phyloP scores from a whole-genome alignment of 1,140 invertebrate species.

The Drosophila repleta region DNA sequence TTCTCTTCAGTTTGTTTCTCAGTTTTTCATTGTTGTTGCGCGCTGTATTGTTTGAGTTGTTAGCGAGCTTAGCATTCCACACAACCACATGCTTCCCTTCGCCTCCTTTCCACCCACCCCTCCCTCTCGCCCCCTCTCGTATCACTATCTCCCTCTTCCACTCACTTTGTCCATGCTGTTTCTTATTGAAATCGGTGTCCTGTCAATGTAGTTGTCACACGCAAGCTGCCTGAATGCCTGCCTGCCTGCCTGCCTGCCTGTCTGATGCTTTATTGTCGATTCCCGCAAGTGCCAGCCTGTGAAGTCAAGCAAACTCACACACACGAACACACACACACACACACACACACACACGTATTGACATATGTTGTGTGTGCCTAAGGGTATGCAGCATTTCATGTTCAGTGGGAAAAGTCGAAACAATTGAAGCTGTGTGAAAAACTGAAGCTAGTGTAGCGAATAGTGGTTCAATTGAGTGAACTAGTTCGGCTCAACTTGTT shows the following conservation, averaged over 20 bases:
- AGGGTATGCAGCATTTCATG: conserved; percentile 26
- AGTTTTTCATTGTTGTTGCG: not conserved
- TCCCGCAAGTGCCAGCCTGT: conserved; percentile 12
- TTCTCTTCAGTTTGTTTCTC: not conserved
- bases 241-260: conserved; percentile 1
- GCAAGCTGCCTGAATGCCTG: no score
- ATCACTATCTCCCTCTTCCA: not conserved
- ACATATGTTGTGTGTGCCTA: conserved; percentile 2
- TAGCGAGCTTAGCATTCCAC: conserved; percentile 20
- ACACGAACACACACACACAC: conserved; percentile 6
- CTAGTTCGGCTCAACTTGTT: not conserved
- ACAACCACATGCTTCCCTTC: not conserved
- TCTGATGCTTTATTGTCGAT: conserved; percentile 29
- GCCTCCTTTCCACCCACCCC: no score
- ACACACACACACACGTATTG: not conserved
- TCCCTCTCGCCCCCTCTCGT: not conserved
- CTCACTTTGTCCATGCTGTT: not conserved
- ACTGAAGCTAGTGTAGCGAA: not conserved
- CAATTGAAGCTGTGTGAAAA: conserved; percentile 1
- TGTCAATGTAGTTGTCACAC: conserved; percentile 45
- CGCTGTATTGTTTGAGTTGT: conserved; percentile 4
- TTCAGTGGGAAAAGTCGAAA: conserved; percentile 3
- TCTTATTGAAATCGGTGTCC: conserved; percentile 36
- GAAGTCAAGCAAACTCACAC: conserved; percentile 11
- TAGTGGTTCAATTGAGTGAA: not conserved